Conservation (phyloP, 2,113 vertebrate genomes). For the Cryptoleucopteryx plumbea region DNA sequence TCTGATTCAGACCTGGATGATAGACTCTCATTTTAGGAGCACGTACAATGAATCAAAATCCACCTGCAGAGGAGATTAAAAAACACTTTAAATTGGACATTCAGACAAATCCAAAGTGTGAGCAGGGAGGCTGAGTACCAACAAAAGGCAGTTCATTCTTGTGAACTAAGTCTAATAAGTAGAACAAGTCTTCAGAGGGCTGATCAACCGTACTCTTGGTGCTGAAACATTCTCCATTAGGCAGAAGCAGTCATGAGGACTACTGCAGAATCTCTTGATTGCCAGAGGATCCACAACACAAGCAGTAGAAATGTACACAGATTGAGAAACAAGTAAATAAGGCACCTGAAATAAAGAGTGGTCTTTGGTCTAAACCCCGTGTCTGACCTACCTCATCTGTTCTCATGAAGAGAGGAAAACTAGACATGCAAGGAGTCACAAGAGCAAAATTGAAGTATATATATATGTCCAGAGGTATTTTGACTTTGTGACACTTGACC, state of each 20-base stretch:
- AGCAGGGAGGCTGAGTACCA: neutral
- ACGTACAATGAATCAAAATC: neutral
- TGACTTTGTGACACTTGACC: neutral
- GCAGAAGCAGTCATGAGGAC: neutral
- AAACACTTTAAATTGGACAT: neutral
- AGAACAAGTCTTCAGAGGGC: neutral
- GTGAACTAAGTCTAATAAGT: neutral
- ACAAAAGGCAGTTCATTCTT: neutral
- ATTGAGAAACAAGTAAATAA: neutral
- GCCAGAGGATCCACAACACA: accelerated
- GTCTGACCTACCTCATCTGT: neutral
- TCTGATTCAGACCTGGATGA: neutral
- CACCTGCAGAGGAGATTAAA: neutral
- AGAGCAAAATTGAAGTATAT: neutral
- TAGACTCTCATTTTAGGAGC: neutral
- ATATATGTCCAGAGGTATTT: neutral
- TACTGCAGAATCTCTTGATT: neutral
- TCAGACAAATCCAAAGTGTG: neutral
- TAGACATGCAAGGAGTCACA: neutral
- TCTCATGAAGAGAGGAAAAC: neutral
- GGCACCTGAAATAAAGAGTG: neutral
- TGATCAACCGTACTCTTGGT: neutral
- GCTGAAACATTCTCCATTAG: neutral
- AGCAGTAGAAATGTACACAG: neutral
- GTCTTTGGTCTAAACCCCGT: neutral